phyloP scores from a whole-genome alignment of 1,140 invertebrate species.

The Caerostris extrusa region DNA sequence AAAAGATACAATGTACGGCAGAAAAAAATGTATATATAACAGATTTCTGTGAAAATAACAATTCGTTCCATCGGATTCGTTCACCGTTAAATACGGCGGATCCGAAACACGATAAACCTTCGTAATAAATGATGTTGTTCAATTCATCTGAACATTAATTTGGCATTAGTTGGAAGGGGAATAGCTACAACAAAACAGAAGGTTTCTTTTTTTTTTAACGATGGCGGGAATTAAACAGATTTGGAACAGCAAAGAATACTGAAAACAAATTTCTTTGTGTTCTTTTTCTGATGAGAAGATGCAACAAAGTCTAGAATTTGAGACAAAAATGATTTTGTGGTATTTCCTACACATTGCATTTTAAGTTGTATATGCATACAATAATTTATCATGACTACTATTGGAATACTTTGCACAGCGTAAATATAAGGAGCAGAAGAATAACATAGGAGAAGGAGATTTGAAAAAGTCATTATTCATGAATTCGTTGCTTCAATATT shows the following conservation, averaged over 20 bases:
- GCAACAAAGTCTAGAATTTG: neutral
- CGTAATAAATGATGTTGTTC: constrained; percentile 5
- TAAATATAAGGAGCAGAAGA: no score
- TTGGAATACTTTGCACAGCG: no score
- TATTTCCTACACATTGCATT: neutral
- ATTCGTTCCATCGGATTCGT: neutral
- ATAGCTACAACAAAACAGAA: neutral
- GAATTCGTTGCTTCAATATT: no score
- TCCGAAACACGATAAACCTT: neutral
- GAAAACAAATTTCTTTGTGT: neutral
- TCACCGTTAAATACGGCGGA: neutral
- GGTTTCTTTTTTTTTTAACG: neutral
- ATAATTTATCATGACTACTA: no score
- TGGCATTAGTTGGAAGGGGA: neutral
- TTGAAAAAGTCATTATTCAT: no score
- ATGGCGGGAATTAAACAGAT: neutral
- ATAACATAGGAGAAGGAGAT: no score
- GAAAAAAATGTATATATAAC: no score
- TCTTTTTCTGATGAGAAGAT: neutral
- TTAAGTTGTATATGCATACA: no score
- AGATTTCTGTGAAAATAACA: neutral
- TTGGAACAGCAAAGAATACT: neutral
- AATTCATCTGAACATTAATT: constrained; percentile 25
- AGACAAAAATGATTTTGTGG: neutral
- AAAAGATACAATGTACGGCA: neutral